Evolutionary conservation across 2,113 vertebrate genomes (phyloP).

Genomic region (Xiphorhynchus elegans): DNA sequence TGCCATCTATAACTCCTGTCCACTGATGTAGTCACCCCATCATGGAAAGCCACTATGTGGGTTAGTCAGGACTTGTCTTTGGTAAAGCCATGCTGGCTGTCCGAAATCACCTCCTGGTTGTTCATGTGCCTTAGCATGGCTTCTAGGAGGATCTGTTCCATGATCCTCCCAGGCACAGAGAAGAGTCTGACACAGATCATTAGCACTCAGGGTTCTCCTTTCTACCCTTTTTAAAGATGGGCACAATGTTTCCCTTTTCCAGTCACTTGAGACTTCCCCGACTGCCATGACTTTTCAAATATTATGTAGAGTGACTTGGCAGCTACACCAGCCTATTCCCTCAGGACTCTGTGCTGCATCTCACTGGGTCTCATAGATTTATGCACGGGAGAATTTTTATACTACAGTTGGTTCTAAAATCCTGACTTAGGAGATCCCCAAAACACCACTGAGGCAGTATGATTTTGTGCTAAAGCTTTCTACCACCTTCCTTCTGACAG

Average conservation of each 20-base stretch:
- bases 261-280: background rate
- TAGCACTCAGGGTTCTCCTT: background rate
- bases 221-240: background rate
- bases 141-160: background rate
- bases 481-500: background rate
- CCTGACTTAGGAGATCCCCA: background rate
- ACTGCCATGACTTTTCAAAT: background rate
- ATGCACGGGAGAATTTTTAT: background rate
- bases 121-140: accelerated
- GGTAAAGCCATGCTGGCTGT: accelerated
- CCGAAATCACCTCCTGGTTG: background rate
- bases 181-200: background rate
- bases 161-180: background rate
- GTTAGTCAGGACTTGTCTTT: background rate
- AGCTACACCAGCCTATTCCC: background rate
- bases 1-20: accelerated
- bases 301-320: background rate
- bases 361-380: background rate
- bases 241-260: background rate
- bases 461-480: background rate
- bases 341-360: background rate
- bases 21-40: too few species aligned
- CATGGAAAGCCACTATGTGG: background rate
- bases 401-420: background rate
- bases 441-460: background rate